phyloP scores from a whole-genome alignment of 2,888 invertebrate genomes.

The Amiota communis region DNA sequence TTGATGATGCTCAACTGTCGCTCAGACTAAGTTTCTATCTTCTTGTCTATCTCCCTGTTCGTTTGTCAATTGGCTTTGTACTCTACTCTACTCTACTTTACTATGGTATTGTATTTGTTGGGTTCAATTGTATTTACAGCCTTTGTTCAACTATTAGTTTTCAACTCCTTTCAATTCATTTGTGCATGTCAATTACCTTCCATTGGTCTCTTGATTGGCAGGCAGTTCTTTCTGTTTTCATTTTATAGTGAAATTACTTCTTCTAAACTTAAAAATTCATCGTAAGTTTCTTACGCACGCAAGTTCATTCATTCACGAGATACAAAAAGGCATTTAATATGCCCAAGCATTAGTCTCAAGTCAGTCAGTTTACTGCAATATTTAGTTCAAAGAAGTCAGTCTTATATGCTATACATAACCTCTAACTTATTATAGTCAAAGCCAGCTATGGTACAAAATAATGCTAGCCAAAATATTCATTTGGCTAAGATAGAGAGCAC shows the following conservation, averaged over 20 bases:
- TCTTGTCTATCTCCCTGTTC: background rate
- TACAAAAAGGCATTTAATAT: too few species aligned
- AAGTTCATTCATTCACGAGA: too few species aligned
- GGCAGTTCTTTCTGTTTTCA: background rate
- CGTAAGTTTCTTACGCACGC: too few species aligned
- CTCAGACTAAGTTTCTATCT: background rate
- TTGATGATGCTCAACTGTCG: conserved; percentile 7
- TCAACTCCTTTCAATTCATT: background rate
- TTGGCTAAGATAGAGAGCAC: conserved; percentile 3
- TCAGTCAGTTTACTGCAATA: too few species aligned
- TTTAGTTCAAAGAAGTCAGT: background rate
- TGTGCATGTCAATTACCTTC: conserved; percentile 15
- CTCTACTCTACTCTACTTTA: too few species aligned
- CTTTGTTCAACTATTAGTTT: background rate
- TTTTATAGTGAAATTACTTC: too few species aligned
- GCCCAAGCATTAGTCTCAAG: too few species aligned
- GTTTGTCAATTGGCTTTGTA: background rate
- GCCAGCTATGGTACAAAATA: conserved; percentile 7
- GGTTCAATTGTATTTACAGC: background rate
- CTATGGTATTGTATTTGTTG: background rate
- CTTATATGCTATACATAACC: conserved; percentile 7
- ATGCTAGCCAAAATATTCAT: conserved; percentile 22
- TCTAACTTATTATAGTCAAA: conserved; percentile 21
- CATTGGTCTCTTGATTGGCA: conserved; percentile 20
- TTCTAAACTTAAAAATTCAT: too few species aligned